These are phyloP conservation scores for Ennomos erosarius DNA, from an alignment of 2,888 invertebrate species.

Conservation along the genomic window DNA sequence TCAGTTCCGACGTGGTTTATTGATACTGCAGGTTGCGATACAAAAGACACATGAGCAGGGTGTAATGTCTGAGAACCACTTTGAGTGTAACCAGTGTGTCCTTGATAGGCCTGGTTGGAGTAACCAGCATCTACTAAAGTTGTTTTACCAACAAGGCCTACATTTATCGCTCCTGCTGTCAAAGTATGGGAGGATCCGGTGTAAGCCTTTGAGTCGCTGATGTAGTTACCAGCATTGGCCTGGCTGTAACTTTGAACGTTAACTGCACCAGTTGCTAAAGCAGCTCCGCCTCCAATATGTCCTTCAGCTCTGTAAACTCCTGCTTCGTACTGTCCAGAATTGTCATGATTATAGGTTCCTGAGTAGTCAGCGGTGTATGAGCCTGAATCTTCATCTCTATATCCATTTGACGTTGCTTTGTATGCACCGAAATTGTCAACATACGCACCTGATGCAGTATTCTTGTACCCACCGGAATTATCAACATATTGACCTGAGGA, in stretches of 20 bases:
- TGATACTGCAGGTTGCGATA: constrained; percentile 70
- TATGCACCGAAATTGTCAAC: constrained; percentile 17
- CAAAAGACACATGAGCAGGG: constrained; percentile 59
- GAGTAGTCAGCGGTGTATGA: constrained; percentile 55
- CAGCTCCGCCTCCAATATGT: constrained; percentile 55
- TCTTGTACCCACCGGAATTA: constrained; percentile 31
- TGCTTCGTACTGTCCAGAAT: constrained; percentile 63
- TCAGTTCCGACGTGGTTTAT: constrained; percentile 73
- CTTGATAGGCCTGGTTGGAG: constrained; percentile 58
- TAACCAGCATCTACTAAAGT: constrained; percentile 71
- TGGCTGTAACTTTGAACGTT: constrained; percentile 55
- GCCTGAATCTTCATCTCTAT: constrained; percentile 44
- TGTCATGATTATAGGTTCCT: constrained; percentile 56
- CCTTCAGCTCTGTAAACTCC: constrained; percentile 66
- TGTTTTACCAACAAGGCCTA: constrained; percentile 80
- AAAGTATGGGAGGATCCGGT: constrained; percentile 73
- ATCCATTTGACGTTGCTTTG: constrained; percentile 23
- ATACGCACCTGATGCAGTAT: constrained; percentile 29
- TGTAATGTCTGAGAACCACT: constrained; percentile 53
- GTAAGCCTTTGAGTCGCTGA: constrained; percentile 62
- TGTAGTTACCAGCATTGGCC: constrained; percentile 64
- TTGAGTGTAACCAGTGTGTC: constrained; percentile 47
- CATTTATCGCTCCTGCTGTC: constrained; percentile 78
- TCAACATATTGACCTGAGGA: constrained; percentile 31
- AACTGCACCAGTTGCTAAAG: constrained; percentile 28